Conservation (phyloP, 2,888 invertebrate genomes). For the Shargacucullia verbasci region DNA sequence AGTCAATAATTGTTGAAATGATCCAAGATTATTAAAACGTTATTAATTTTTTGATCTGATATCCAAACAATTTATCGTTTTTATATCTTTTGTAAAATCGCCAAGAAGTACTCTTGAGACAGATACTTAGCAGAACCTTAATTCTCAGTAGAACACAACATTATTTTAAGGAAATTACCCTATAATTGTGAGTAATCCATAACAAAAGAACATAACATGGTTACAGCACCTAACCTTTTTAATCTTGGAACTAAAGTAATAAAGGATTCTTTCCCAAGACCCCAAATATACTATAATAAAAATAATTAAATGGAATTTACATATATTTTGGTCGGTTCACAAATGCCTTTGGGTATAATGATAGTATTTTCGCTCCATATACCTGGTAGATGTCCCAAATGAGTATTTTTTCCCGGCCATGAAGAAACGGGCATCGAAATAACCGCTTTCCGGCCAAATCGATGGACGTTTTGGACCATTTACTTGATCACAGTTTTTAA, state of each 20-base stretch:
- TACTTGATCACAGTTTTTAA: conserved; percentile 76
- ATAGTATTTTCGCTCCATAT: conserved; percentile 61
- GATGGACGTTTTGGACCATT: conserved; percentile 73
- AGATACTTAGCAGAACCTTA: conserved; percentile 8
- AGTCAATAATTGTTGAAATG: conserved; percentile 42
- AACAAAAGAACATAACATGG: conserved; percentile 48
- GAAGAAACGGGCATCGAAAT: conserved; percentile 62
- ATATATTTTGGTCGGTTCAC: conserved; percentile 60
- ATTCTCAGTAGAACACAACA: conserved; percentile 21
- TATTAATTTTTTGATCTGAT: conserved; percentile 17
- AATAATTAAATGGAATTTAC: conserved; percentile 66
- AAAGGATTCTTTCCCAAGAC: conserved; percentile 48
- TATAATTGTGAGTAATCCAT: conserved; percentile 44
- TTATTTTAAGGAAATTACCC: conserved; percentile 40
- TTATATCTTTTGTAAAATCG: not conserved
- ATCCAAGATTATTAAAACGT: conserved; percentile 18
- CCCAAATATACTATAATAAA: conserved; percentile 55
- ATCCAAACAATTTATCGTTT: conserved; percentile 4
- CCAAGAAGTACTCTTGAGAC: conserved; percentile 7
- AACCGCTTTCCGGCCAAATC: conserved; percentile 71
- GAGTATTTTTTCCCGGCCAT: conserved; percentile 54
- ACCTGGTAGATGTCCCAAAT: conserved; percentile 62
- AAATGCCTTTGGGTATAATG: conserved; percentile 55
- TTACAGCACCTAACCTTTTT: conserved; percentile 33
- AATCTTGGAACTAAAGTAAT: conserved; percentile 46